These are phyloP conservation scores for Orchestia grillus DNA, from an alignment of 1,140 invertebrate genomes.

Conservation along the genomic window DNA sequence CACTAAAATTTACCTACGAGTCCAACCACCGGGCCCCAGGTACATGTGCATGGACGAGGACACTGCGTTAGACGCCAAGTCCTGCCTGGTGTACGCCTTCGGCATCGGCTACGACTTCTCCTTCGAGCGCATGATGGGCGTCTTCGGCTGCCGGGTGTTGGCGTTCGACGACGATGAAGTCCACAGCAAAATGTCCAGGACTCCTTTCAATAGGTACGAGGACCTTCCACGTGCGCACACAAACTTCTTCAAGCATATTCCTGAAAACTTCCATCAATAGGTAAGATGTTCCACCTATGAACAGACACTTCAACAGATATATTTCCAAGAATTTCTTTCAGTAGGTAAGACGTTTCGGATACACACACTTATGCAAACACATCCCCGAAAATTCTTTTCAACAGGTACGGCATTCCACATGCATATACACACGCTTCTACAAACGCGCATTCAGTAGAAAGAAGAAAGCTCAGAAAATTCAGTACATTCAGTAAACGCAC, in stretches of 20 bases:
- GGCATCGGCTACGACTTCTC: constrained; percentile 54
- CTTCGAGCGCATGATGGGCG: constrained; percentile 42
- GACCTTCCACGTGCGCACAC: neutral
- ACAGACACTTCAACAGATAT: too few species aligned
- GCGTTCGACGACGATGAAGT: constrained; percentile 53
- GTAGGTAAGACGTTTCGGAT: too few species aligned
- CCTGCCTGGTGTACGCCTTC: constrained; percentile 45
- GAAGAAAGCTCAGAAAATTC: too few species aligned
- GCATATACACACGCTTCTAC: too few species aligned
- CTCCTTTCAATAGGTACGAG: constrained; percentile 23
- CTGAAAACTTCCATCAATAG: too few species aligned
- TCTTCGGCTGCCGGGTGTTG: constrained; percentile 33
- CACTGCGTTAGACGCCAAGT: neutral
- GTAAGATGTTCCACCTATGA: too few species aligned
- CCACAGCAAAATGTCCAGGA: neutral
- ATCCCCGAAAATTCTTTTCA: too few species aligned
- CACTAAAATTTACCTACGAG: neutral
- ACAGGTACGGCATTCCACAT: too few species aligned
- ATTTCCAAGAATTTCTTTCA: too few species aligned
- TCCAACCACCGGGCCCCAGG: neutral
- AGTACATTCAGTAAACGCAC: too few species aligned
- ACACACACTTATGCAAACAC: too few species aligned
- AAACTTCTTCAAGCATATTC: neutral
- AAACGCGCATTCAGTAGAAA: too few species aligned
- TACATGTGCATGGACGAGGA: neutral